A percentile compares a stretch with the other conserved stretches of the same genome.
Conservation (phyloP, 2,888 invertebrate genomes). For the Pollenia amentaria region DNA sequence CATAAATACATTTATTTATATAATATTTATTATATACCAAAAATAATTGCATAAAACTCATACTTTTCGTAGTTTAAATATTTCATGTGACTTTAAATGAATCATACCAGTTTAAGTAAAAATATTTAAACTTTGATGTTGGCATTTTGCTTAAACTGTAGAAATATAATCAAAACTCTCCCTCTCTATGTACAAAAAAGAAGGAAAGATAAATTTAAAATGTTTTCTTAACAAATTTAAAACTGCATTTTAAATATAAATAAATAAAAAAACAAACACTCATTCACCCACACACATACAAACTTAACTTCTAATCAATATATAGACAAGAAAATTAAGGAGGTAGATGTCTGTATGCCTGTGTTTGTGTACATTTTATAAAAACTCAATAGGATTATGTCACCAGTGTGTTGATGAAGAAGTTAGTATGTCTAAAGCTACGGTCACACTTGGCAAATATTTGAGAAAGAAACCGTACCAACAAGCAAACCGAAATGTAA, state of each 20-base stretch:
- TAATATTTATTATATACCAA: constrained; percentile 38
- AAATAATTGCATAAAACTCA: constrained; percentile 58
- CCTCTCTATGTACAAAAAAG: not conserved
- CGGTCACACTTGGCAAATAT: no score
- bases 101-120: constrained; percentile 21
- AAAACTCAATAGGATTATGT: constrained; percentile 69
- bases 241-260: constrained; percentile 47
- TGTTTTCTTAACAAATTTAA: constrained; percentile 65
- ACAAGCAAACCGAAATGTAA: no score
- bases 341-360: not conserved
- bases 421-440: constrained; percentile 2
- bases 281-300: not conserved
- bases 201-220: constrained; percentile 49
- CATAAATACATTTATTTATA: not conserved
- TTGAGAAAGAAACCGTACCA: no score
- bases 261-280: constrained; percentile 7
- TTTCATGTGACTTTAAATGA: constrained; percentile 50
- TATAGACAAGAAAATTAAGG: constrained; percentile 28
- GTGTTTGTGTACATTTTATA: constrained; percentile 37
- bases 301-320: constrained; percentile 24
- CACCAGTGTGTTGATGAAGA: constrained; percentile 62
- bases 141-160: constrained; percentile 39
- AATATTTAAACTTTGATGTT: constrained; percentile 53
- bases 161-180: constrained; percentile 15
- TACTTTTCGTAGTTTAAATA: constrained; percentile 20